Percentiles rank a stretch among this genome's conserved stretches.
These are phyloP conservation scores for Catalaphyllia jardinei DNA, from an alignment of 64 coral and sea anemone species.

Conservation along the genomic window DNA sequence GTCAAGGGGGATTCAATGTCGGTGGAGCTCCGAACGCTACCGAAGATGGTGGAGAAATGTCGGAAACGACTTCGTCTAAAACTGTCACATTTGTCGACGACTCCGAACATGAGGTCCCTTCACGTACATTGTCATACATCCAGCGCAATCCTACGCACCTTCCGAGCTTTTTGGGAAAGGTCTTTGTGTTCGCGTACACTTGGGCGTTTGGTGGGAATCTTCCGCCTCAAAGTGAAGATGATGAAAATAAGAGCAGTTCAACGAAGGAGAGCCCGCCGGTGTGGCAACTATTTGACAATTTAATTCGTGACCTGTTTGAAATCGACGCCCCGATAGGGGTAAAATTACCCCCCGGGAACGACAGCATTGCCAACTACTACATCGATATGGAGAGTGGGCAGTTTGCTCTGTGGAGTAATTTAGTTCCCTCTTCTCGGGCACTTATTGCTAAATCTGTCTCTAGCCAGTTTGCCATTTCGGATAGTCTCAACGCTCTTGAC, in stretches of 20 bases:
- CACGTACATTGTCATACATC: constrained; percentile 42
- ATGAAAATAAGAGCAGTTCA: constrained; percentile 45
- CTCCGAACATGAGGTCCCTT: constrained; percentile 4
- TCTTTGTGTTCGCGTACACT: constrained; percentile 89
- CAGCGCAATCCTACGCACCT: constrained; percentile 74
- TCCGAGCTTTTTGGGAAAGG: constrained; percentile 74
- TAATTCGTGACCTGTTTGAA: constrained; percentile 82
- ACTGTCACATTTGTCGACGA: constrained; percentile 73
- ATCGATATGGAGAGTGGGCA: constrained; percentile 87
- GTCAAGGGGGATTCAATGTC: constrained; percentile 51
- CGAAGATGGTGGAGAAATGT: not conserved
- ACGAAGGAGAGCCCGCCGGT: not conserved
- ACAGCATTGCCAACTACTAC: constrained; percentile 83
- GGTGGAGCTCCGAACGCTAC: not conserved
- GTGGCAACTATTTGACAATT: constrained; percentile 68
- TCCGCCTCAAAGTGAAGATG: constrained; percentile 37
- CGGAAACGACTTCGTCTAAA: constrained; percentile 50
- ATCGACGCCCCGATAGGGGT: constrained; percentile 40
- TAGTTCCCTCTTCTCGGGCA: constrained; percentile 77
- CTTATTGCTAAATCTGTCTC: constrained; percentile 90
- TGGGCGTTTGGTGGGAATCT: constrained; percentile 94
- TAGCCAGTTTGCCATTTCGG: constrained; percentile 71
- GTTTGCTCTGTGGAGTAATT: constrained; percentile 72
- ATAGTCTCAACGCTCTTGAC: constrained; percentile 62
- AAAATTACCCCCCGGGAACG: constrained; percentile 64